Evolutionary conservation across 2,797 vertebrate species (phyloP), one percentile per base, ranked within the genome.

Genomic region (Oreonectes daqikongensis): DNA sequence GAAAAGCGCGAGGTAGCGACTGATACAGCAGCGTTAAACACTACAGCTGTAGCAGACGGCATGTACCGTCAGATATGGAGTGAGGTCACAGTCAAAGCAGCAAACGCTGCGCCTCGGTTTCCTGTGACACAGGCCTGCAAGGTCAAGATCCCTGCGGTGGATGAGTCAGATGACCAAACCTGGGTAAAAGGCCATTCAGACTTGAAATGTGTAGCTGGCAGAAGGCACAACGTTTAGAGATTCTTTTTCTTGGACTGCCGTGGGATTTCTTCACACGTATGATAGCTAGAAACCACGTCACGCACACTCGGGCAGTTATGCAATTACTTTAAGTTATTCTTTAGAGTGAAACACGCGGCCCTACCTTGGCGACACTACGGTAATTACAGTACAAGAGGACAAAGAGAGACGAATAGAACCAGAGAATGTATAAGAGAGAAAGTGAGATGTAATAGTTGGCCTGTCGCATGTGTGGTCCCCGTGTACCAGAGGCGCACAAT

Each of bases 331-430:
- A 84, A 82, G 83, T 74, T 79, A 69, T 73, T 78, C 72, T 84
- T 79, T 68, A 66, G 77, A 78, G 74, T 38, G 75, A 72, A 80
- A 79, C 83, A 78, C 70, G 67, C 68, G 71, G 86, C 82, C 76
- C 86, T 88, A 87, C 86, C 85, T 86, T 84, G 88, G 87, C 84
- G 79, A 69, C 83, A 76, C 81, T 87, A 80, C 77, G 85, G 88
- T 90, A 90, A 91, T 90, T 90, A 89, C 86, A 86, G 74, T 75
- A 72, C 68, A 71, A 76, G 80, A 81, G 79, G 85, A 87, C 78
- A 87, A 85, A 80, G 84, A 78, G 86, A 86, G 81, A 84, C 79
- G 72, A 79, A 87, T 86, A 82, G 77, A 83, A 83, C 83, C 40
- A 1, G 42, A 77, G 57, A 55, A 77, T 22, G 57, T 52, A 52